Conservation (phyloP, 2,888 invertebrate species). For the Strigamia transsilvanica region DNA sequence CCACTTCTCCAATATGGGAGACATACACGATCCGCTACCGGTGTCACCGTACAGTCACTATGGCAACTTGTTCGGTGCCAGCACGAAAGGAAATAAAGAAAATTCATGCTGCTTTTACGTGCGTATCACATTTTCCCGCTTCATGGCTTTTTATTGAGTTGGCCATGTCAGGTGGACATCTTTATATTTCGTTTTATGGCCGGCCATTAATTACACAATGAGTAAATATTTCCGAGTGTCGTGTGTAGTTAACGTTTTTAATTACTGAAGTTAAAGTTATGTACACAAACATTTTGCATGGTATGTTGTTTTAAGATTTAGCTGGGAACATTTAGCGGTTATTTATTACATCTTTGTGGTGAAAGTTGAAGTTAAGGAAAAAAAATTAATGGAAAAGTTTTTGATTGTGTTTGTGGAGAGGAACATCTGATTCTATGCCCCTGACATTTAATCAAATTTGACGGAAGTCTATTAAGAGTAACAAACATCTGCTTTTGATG, state of each 20-base stretch:
- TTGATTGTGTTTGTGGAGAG: not conserved
- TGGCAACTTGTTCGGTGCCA: not conserved
- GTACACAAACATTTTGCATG: not conserved
- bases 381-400: not conserved
- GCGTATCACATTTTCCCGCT: constrained; percentile 39
- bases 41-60: constrained; percentile 42
- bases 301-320: no score
- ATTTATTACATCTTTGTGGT: not conserved
- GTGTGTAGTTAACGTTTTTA: not conserved
- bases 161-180: constrained; percentile 6
- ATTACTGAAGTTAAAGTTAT: not conserved
- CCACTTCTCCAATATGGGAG: constrained; percentile 37
- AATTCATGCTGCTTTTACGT: constrained; percentile 46
- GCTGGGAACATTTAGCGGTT: not conserved
- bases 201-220: constrained; percentile 6
- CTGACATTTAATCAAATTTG: constrained; percentile 26
- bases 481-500: constrained; percentile 18
- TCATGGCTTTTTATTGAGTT: constrained; percentile 20
- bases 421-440: not conserved
- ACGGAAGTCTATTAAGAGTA: not conserved
- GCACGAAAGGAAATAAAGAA: constrained; percentile 33
- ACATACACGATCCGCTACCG: constrained; percentile 24
- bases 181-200: constrained; percentile 9
- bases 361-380: not conserved
- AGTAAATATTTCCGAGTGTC: not conserved